A percentile compares a stretch with the other conserved stretches of the same genome.
phyloP scores from a whole-genome alignment of 2,113 vertebrate genomes.

The Scomber colias region DNA sequence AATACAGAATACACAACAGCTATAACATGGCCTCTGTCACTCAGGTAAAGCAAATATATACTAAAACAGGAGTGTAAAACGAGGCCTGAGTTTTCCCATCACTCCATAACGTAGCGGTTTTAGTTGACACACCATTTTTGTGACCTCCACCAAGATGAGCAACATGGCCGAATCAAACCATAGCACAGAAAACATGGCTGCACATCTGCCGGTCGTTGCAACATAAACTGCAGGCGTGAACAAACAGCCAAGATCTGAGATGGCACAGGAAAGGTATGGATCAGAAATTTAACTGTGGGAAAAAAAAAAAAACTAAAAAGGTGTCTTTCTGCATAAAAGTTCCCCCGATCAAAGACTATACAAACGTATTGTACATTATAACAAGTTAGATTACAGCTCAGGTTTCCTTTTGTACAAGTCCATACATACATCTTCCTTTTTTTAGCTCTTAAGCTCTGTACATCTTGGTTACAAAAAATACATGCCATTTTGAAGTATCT shows the following conservation, averaged over 20 bases:
- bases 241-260: slow-evolving; percentile 17
- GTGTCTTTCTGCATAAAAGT: slow-evolving; percentile 60
- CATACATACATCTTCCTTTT: slow-evolving; percentile 82
- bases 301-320: slow-evolving; percentile 40
- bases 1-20: slow-evolving; percentile 45
- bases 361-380: slow-evolving; percentile 76
- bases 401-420: slow-evolving; percentile 73
- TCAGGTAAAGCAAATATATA: slow-evolving; percentile 42
- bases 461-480: slow-evolving; percentile 90
- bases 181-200: slow-evolving; percentile 18
- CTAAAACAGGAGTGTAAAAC: slow-evolving; percentile 55
- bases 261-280: slow-evolving; percentile 36
- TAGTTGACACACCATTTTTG: not conserved
- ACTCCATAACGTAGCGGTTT: slow-evolving; percentile 39
- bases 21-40: slow-evolving; percentile 35
- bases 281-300: slow-evolving; percentile 39
- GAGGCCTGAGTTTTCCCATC: slow-evolving; percentile 47
- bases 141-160: not conserved
- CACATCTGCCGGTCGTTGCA: slow-evolving; percentile 15
- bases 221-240: slow-evolving; percentile 38
- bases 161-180: slow-evolving; percentile 10
- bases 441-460: slow-evolving; percentile 84
- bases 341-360: slow-evolving; percentile 70
- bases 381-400: slow-evolving; percentile 73
- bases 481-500: slow-evolving; percentile 79